Conservation (phyloP, 2,113 vertebrate species). For the Callionymus lyra region DNA sequence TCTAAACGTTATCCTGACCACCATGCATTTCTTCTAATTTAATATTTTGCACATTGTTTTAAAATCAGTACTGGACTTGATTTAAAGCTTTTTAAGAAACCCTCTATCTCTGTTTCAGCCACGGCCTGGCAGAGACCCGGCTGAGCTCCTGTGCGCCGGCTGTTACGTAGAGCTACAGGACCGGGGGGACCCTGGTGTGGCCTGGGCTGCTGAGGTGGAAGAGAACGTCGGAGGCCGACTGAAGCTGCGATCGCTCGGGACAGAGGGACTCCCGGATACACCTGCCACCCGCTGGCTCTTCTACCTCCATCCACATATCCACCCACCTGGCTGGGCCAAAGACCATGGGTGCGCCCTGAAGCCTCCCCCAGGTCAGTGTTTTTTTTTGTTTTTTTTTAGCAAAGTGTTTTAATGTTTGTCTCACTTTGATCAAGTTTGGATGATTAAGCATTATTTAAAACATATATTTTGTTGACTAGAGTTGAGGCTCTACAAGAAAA, state of each 20-base stretch:
- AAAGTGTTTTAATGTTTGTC: too few species aligned
- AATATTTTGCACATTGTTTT: too few species aligned
- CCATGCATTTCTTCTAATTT: too few species aligned
- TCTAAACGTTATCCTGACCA: too few species aligned
- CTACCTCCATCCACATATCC: constrained; percentile 88
- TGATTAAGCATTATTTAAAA: too few species aligned
- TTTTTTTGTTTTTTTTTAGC: too few species aligned
- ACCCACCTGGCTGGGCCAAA: constrained; percentile 87
- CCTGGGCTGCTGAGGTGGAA: constrained; percentile 82
- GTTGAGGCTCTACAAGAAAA: too few species aligned
- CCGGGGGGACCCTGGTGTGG: constrained; percentile 60
- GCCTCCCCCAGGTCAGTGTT: constrained; percentile 79
- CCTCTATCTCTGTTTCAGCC: constrained; percentile 60
- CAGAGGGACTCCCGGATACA: constrained; percentile 68
- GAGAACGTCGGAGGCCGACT: constrained; percentile 89
- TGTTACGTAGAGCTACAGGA: constrained; percentile 86
- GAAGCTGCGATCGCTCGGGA: constrained; percentile 76
- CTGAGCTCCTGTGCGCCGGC: constrained; percentile 84
- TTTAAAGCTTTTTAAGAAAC: too few species aligned
- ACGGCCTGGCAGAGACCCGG: constrained; percentile 82
- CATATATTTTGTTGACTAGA: too few species aligned
- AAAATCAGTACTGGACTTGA: too few species aligned
- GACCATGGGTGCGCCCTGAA: constrained; percentile 75
- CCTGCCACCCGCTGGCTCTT: constrained; percentile 82
- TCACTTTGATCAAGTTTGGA: too few species aligned